A percentile compares a stretch with the other conserved stretches of the same genome.
Conservation (phyloP, 2,113 vertebrate species). For the Arvicanthis niloticus region DNA sequence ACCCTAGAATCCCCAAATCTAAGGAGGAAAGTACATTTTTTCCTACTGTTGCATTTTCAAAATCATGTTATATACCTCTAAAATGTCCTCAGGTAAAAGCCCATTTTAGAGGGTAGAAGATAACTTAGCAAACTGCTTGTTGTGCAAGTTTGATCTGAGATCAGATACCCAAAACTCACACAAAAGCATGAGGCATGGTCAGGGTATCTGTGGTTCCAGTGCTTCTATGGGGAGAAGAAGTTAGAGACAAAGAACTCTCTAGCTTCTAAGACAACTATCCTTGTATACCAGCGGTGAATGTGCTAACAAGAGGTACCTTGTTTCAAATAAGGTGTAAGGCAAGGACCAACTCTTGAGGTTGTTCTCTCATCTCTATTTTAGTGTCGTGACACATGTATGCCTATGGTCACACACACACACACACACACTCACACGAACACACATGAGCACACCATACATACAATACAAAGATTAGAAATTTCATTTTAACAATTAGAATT, state of each 20-base stretch:
- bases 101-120: neutral
- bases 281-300: too few species aligned
- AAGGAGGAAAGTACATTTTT: neutral
- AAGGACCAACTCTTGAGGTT: neutral
- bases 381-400: neutral
- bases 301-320: neutral
- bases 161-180: neutral
- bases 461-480: neutral
- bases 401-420: neutral
- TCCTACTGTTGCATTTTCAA: constrained; percentile 33
- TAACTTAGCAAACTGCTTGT: neutral
- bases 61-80: neutral
- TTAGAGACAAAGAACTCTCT: too few species aligned
- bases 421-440: neutral
- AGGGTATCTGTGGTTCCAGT: neutral
- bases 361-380: neutral
- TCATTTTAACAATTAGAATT: constrained; percentile 4
- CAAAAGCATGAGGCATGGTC: too few species aligned
- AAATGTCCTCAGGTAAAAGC: neutral
- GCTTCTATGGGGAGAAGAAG: neutral
- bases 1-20: neutral
- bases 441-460: too few species aligned
- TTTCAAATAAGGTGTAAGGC: neutral
- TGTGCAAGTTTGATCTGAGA: too few species aligned
- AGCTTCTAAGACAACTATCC: neutral